Evolutionary conservation across 2,797 vertebrate genomes (phyloP), one percentile per base, ranked within the genome.

Genomic region (Syngnathus rostellatus): DNA sequence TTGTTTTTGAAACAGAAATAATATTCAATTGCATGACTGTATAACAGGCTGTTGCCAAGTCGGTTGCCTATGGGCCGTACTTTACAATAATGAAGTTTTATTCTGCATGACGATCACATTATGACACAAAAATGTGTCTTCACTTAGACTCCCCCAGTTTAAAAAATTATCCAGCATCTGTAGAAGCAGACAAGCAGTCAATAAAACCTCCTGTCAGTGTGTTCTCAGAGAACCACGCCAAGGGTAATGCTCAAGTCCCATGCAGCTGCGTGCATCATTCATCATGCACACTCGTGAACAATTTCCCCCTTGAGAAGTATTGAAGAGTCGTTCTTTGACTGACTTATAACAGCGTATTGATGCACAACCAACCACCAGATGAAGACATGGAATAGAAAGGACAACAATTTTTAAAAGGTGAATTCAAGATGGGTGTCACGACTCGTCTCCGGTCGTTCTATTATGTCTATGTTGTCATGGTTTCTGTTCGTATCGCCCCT

Each of bases 341-440:
- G 79, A 87, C 82, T 80, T 69, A 79, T 81, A 81, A 77, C 75
- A 84, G 82, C 75, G 80, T 75, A 74, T 68, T 83, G 81, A 83
- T 76, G 73, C 69, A 17, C 66, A 17, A 77, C 79, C 74, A 79
- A 77, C 63, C 63, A 66, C 75, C 68, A 79, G 73, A 84, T 81
- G 75, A 80, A 81, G 65, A 54, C 25, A 41, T 62, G 45, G 21
- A 67, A 72, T 64, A 64, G 70, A 74, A 75, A 68, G 72, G 66
- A 79, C 73, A 70, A 41, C 46, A 70, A 67, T 75, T 75, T 84
- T 80, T 62, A 65, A 79, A 72, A 79, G 72, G 51, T 69, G 6
- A 58, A 72, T 75, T 70, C 31, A 31, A 31, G 31, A 31, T 31
- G 31, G 31, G 31, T 31, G 31, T 31, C 31, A 2, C 31, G 31